Evolutionary conservation across 2,113 vertebrate species (phyloP).

Genomic region (Chaenogobius annularis): DNA sequence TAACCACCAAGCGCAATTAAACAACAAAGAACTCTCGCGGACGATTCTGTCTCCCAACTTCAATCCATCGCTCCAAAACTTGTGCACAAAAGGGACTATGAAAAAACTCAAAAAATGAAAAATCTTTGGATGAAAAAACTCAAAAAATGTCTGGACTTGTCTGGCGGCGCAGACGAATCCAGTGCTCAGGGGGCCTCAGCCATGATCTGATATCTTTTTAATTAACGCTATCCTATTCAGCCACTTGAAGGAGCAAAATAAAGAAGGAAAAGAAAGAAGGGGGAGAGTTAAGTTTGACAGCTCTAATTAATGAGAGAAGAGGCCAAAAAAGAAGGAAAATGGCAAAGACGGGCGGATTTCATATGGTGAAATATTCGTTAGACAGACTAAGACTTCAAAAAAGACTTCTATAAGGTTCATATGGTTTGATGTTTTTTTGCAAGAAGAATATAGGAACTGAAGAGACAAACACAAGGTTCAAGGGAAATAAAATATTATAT

Average conservation of each 20-base stretch:
- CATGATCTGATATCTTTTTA: conserved; percentile 85
- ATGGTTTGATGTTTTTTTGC: conserved; percentile 23
- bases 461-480: conserved; percentile 40
- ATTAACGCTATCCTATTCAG: conserved; percentile 83
- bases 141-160: conserved; percentile 65
- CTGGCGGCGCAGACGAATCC: conserved; percentile 56
- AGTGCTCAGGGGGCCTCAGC: conserved; percentile 71
- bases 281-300: conserved; percentile 79
- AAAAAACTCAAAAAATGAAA: conserved; percentile 11
- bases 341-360: conserved; percentile 61
- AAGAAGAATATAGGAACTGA: conserved; percentile 28
- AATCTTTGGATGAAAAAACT: conserved; percentile 43
- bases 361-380: conserved; percentile 77
- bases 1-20: conserved; percentile 75
- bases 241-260: conserved; percentile 77
- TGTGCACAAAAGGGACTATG: conserved; percentile 74
- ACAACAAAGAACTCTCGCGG: conserved; percentile 52
- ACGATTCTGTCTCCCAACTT: conserved; percentile 62
- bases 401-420: conserved; percentile 17
- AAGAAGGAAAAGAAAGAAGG: conserved; percentile 61
- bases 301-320: conserved; percentile 81
- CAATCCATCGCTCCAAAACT: conserved; percentile 68
- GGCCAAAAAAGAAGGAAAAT: conserved; percentile 42
- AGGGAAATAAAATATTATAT: neutral
- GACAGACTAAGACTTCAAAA: conserved; percentile 74